Conservation (phyloP, 2,888 invertebrate genomes). For the Deilephila porcellus region DNA sequence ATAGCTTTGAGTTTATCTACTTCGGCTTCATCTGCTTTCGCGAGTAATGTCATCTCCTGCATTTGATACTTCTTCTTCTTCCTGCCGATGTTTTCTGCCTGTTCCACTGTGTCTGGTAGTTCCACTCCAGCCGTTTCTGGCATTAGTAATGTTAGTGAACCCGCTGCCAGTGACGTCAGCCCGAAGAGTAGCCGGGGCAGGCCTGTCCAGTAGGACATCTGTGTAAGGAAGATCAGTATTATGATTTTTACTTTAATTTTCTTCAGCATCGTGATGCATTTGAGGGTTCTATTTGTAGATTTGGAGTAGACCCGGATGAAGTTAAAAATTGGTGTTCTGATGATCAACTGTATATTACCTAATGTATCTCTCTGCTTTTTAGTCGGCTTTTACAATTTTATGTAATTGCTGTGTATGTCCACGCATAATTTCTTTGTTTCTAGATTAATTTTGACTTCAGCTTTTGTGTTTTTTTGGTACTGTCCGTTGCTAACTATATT, state of each 20-base stretch:
- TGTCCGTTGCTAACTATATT: no score
- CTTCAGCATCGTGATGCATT: no score
- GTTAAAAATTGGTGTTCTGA: no score
- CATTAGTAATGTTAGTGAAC: conserved; percentile 73
- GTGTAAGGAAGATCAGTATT: conserved; percentile 30
- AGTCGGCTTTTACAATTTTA: no score
- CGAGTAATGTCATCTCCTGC: conserved; percentile 1
- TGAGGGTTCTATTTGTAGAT: no score
- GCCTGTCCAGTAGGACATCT: conserved; percentile 78
- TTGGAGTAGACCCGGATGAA: no score
- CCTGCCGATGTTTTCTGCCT: conserved; percentile 73
- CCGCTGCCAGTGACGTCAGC: conserved; percentile 72
- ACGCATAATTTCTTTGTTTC: no score
- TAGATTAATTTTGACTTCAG: no score
- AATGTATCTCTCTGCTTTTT: background rate
- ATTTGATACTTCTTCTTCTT: conserved; percentile 35
- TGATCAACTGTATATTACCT: background rate
- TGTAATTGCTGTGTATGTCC: no score
- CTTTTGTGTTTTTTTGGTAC: no score
- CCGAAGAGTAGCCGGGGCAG: conserved; percentile 81
- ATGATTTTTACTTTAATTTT: no score
- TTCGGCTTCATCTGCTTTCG: background rate
- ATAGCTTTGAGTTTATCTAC: background rate
- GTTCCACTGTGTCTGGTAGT: conserved; percentile 79
- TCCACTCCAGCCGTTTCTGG: conserved; percentile 80